These are phyloP conservation scores for Geotrupes spiniger DNA, from an alignment of 2,888 invertebrate species.

Conservation along the genomic window DNA sequence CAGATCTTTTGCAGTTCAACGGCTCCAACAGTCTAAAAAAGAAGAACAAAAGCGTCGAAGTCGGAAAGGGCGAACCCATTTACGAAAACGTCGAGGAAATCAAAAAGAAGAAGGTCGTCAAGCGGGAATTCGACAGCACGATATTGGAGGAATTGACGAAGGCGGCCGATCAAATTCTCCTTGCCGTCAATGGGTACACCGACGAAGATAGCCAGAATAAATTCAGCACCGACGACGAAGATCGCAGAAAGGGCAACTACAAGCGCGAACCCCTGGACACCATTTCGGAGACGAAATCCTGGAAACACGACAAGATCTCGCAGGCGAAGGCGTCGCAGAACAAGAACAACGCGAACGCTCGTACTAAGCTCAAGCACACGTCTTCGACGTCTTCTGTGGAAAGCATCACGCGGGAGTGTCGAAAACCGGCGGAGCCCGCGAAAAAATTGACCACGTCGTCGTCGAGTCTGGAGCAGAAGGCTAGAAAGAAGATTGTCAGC, in stretches of 20 bases:
- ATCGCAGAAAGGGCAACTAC: conserved; percentile 27
- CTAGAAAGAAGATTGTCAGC: conserved; percentile 32
- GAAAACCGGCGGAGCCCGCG: conserved; percentile 2
- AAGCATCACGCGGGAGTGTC: conserved; percentile 35
- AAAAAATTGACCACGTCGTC: conserved; percentile 4
- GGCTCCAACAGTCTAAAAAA: conserved; percentile 26
- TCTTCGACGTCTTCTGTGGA: conserved; percentile 49
- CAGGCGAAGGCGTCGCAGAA: conserved; percentile 24
- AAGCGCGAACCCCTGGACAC: conserved; percentile 42
- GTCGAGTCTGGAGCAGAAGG: conserved; percentile 24
- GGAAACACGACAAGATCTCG: conserved; percentile 34
- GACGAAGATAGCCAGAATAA: conserved; percentile 49
- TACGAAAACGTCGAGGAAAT: conserved; percentile 44
- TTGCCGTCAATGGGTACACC: conserved; percentile 55
- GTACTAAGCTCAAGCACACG: conserved; percentile 39
- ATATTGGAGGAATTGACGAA: conserved; percentile 58
- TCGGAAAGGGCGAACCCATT: conserved; percentile 33
- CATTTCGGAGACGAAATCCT: conserved; percentile 49
- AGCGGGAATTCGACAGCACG: conserved; percentile 42
- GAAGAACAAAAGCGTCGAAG: conserved; percentile 18
- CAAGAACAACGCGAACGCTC: conserved; percentile 25
- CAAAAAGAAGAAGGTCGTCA: conserved; percentile 29
- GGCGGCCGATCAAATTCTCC: conserved; percentile 59
- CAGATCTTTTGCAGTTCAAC: conserved; percentile 39
- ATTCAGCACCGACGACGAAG: conserved; percentile 41